Percentiles rank a stretch among this genome's conserved stretches.
phyloP scores from a whole-genome alignment of 2,797 vertebrate genomes.

The Adrianichthys oophorus region DNA sequence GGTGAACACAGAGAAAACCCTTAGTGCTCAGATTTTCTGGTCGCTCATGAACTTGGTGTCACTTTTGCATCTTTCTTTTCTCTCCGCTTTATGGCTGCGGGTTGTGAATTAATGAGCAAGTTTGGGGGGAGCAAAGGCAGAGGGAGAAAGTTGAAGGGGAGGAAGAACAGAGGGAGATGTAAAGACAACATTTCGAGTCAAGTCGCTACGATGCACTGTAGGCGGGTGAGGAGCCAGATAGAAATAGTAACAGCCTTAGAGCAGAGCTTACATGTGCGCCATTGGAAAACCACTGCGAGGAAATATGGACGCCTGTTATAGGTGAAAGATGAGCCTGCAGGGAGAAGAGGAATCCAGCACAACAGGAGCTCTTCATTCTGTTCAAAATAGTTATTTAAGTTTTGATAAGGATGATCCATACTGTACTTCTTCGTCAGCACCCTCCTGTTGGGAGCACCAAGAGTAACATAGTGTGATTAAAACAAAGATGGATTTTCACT shows the following conservation, averaged over 20 bases:
- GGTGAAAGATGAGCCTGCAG: constrained; percentile 33
- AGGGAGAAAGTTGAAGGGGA: constrained; percentile 7
- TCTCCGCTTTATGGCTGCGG: constrained; percentile 38
- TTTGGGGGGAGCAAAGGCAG: background rate
- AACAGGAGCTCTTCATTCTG: constrained; percentile 33
- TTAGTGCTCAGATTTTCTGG: constrained; percentile 9
- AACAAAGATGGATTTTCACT: too few species aligned
- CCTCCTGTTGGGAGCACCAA: too few species aligned
- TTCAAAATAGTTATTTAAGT: constrained; percentile 13
- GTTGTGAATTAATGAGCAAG: constrained; percentile 59
- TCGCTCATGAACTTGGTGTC: constrained; percentile 21
- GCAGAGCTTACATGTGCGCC: constrained; percentile 26
- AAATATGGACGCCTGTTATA: constrained; percentile 48
- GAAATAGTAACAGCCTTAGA: constrained; percentile 48
- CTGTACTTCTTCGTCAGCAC: too few species aligned
- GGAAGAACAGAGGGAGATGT: constrained; percentile 4
- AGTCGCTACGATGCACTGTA: constrained; percentile 39
- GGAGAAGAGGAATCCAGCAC: constrained; percentile 11
- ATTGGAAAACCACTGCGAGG: constrained; percentile 31
- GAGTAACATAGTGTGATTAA: too few species aligned
- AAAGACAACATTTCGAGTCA: constrained; percentile 25
- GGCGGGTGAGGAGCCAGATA: constrained; percentile 25
- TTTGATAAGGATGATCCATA: too few species aligned
- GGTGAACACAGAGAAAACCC: constrained; percentile 7
- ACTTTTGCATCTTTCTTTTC: constrained; percentile 26